These are phyloP conservation scores for Hoplostethus mediterraneus DNA, from an alignment of 2,797 vertebrate genomes.

Conservation along the genomic window DNA sequence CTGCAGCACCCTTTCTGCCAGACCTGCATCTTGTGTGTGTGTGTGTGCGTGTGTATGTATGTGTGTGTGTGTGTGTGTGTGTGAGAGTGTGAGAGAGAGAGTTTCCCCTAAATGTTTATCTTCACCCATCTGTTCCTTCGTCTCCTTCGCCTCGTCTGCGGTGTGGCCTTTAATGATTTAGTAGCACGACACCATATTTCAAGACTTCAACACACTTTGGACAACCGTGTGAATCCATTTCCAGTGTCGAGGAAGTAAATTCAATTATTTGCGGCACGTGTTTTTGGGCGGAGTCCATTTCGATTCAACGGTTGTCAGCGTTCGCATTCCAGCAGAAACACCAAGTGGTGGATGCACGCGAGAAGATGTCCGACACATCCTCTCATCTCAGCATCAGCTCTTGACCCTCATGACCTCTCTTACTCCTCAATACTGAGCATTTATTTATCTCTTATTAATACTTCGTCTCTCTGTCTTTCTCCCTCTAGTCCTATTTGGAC, in stretches of 20 bases:
- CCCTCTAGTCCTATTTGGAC: background rate
- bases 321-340: background rate
- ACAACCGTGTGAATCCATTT: slow-evolving; percentile 25
- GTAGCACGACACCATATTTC: slow-evolving; percentile 9
- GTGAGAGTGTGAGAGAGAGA: slow-evolving; percentile 5
- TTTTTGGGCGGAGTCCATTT: slow-evolving; percentile 3
- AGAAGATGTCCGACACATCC: background rate
- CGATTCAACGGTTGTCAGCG: slow-evolving; percentile 3
- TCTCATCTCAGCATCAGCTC: background rate
- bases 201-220: slow-evolving; percentile 9
- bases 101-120: slow-evolving; percentile 28
- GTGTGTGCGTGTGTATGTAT: slow-evolving; percentile 1
- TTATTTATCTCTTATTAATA: background rate
- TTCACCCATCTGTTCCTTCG: slow-evolving; percentile 38
- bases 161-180: background rate
- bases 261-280: no score
- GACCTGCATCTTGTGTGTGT: slow-evolving; percentile 26
- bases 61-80: slow-evolving; percentile 11
- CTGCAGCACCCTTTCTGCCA: slow-evolving; percentile 18
- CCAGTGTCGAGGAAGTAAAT: slow-evolving; percentile 10
- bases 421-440: background rate
- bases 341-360: background rate
- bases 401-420: background rate
- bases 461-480: background rate
- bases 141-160: slow-evolving; percentile 12